phyloP scores from a whole-genome alignment of 2,113 vertebrate genomes.

The Thalassarche chlororhynchos region DNA sequence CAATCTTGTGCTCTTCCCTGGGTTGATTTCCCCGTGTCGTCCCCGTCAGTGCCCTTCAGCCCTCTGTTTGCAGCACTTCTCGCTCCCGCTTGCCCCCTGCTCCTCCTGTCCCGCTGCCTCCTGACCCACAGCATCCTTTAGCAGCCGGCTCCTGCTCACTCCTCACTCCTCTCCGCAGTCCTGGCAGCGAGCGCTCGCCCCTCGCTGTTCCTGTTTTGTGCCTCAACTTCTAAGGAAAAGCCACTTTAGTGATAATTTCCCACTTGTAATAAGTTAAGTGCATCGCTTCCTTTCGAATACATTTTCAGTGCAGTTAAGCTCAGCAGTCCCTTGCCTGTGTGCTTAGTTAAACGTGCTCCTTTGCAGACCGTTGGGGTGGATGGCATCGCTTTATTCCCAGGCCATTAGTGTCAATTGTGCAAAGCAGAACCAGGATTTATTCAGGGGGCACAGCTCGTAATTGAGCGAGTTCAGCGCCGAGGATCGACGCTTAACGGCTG shows the following conservation, averaged over 20 bases:
- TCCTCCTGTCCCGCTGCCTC: background rate
- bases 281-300: conserved; percentile 68
- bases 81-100: accelerated
- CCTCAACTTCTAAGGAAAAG: conserved; percentile 55
- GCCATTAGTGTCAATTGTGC: conserved; percentile 73
- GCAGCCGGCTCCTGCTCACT: background rate
- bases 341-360: conserved; percentile 65
- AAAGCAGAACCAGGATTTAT: conserved; percentile 75
- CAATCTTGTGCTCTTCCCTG: background rate
- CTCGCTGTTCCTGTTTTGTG: conserved; percentile 23
- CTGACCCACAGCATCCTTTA: background rate
- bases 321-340: conserved; percentile 67
- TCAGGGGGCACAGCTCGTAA: conserved; percentile 60
- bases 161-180: background rate
- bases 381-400: conserved; percentile 70
- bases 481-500: background rate
- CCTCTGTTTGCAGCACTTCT: background rate
- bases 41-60: background rate
- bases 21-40: accelerated
- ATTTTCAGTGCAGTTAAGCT: conserved; percentile 72
- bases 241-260: conserved; percentile 74
- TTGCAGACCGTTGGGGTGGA: conserved; percentile 66
- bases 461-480: conserved; percentile 38
- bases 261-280: conserved; percentile 79
- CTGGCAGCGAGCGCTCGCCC: background rate